Evolutionary conservation across 2,888 invertebrate species (phyloP).

Genomic region (Epirrhoe tristata): DNA sequence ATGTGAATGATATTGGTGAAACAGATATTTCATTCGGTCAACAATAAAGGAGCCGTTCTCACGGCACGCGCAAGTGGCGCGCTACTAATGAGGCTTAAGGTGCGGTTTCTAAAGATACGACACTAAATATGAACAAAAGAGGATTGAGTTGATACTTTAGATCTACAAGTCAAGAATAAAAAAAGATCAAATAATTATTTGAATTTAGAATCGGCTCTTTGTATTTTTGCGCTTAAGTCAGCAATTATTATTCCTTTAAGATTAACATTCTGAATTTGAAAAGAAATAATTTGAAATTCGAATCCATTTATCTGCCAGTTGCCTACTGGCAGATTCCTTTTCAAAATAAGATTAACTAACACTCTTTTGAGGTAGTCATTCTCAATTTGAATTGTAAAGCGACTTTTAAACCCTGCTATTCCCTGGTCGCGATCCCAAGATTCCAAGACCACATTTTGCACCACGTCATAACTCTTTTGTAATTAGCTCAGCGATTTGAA

Average conservation of each 20-base stretch:
- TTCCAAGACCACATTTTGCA: conserved; percentile 14
- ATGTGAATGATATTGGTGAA: conserved; percentile 13
- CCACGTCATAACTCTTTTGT: conserved; percentile 29
- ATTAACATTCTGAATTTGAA: not conserved
- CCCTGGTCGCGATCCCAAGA: not conserved
- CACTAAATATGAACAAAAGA: not conserved
- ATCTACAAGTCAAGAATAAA: no score
- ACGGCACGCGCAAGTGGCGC: conserved; percentile 25
- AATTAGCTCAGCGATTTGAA: conserved; percentile 38
- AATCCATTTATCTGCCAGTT: no score
- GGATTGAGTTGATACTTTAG: no score
- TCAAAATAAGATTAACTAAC: no score
- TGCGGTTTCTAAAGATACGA: conserved; percentile 14
- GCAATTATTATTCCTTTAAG: not conserved
- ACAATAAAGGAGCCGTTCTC: conserved; percentile 28
- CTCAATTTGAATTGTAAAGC: not conserved
- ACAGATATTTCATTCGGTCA: conserved; percentile 32
- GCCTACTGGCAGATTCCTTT: no score
- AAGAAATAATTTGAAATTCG: no score
- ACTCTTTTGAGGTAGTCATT: no score
- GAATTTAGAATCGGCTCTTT: no score
- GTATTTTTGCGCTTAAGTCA: no score
- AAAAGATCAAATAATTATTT: no score
- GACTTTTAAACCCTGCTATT: not conserved
- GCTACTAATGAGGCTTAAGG: conserved; percentile 31